Conservation (phyloP, 1,140 invertebrate genomes). For the Temnothorax nylanderi region DNA sequence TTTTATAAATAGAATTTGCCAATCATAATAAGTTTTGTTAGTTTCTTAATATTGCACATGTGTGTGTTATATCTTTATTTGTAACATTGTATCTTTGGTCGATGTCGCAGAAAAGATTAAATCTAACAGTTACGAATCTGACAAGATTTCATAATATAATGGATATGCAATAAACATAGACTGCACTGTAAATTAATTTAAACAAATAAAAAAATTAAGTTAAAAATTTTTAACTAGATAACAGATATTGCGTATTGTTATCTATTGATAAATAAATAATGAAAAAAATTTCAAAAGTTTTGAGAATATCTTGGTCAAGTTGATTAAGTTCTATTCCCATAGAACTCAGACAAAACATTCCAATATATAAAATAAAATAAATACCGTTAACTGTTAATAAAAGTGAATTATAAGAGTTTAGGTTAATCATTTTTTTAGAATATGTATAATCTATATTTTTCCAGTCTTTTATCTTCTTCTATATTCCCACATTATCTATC, state of each 20-base stretch:
- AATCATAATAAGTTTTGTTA: slow-evolving; percentile 33
- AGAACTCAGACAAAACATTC: slow-evolving; percentile 8
- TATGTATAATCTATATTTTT: slow-evolving; percentile 46
- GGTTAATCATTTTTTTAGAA: not conserved
- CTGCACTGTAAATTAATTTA: not conserved
- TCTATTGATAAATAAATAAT: not conserved
- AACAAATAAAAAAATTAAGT: not conserved
- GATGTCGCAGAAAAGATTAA: slow-evolving; percentile 21
- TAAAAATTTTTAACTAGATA: slow-evolving; percentile 1
- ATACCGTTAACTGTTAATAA: slow-evolving; percentile 10
- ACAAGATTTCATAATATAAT: slow-evolving; percentile 8
- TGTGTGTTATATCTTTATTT: slow-evolving; percentile 16
- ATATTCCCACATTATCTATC: not conserved
- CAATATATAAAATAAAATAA: not conserved
- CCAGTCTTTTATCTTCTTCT: slow-evolving; percentile 44
- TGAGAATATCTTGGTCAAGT: not conserved
- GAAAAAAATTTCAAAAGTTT: slow-evolving; percentile 10
- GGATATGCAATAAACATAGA: not conserved
- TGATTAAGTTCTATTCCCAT: not conserved
- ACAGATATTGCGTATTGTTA: not conserved
- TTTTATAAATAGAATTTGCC: slow-evolving; percentile 13
- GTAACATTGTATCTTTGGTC: slow-evolving; percentile 40
- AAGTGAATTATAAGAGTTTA: slow-evolving; percentile 18
- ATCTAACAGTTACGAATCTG: not conserved
- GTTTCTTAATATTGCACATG: slow-evolving; percentile 3